A percentile compares a stretch with the other conserved stretches of the same genome.
phyloP scores from a whole-genome alignment of 2,888 invertebrate species.

The Xanthostigma xanthostigma region DNA sequence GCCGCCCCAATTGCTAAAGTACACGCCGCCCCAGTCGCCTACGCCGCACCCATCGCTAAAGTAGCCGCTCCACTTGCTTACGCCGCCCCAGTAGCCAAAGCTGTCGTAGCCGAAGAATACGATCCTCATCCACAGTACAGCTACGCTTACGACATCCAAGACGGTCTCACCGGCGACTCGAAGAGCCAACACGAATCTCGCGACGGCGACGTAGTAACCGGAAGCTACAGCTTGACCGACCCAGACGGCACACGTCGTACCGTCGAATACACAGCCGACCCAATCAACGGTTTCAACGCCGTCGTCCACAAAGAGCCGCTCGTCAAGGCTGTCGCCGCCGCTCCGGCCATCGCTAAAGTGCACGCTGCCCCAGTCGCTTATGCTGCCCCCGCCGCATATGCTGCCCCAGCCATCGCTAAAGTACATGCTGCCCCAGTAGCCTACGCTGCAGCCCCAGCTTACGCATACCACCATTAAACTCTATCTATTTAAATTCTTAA shows the following conservation, averaged over 20 bases:
- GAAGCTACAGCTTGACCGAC: constrained; percentile 37
- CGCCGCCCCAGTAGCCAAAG: constrained; percentile 16
- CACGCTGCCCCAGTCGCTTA: constrained; percentile 12
- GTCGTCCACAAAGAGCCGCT: constrained; percentile 36
- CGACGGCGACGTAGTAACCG: constrained; percentile 46
- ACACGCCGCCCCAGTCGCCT: constrained; percentile 19
- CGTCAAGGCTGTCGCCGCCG: constrained; percentile 29
- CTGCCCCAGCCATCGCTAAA: constrained; percentile 24
- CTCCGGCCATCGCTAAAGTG: constrained; percentile 21
- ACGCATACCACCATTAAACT: constrained; percentile 5
- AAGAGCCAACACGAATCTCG: constrained; percentile 47
- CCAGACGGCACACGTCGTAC: constrained; percentile 47
- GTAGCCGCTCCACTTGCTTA: constrained; percentile 20
- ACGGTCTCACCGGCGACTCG: constrained; percentile 37
- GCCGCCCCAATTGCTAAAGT: constrained; percentile 9
- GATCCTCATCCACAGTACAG: constrained; percentile 35
- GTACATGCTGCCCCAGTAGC: constrained; percentile 13
- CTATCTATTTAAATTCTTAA: neutral
- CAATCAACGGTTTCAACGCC: constrained; percentile 37
- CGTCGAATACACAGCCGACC: constrained; percentile 43
- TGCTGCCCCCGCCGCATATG: constrained; percentile 12
- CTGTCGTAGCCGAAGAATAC: constrained; percentile 20
- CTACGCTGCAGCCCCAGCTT: constrained; percentile 13
- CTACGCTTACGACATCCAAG: constrained; percentile 41
- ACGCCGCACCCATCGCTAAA: constrained; percentile 16